Evolutionary conservation across 2,797 vertebrate genomes (phyloP).

Genomic region (Phoeniculus purpureus): DNA sequence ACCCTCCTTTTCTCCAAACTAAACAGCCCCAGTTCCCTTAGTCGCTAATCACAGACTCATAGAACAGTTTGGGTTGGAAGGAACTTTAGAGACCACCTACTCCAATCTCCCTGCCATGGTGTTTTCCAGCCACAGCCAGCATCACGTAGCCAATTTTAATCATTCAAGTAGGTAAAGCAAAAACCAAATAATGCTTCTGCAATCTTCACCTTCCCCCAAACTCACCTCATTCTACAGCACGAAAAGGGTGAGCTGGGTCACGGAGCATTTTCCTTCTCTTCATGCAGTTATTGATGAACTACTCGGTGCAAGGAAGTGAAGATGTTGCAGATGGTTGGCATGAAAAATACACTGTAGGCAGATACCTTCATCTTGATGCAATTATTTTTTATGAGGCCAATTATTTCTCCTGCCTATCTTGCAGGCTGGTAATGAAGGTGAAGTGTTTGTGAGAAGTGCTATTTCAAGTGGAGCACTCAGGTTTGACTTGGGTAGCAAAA

Average conservation of each 20-base stretch:
- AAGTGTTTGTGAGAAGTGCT: constrained; percentile 34
- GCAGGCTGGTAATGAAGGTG: constrained; percentile 48
- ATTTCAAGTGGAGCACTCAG: constrained; percentile 4
- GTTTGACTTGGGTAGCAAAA: background rate
- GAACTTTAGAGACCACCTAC: too few relatives aligned
- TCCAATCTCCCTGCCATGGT: too few relatives aligned
- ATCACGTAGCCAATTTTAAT: background rate
- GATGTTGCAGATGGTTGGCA: constrained; percentile 38
- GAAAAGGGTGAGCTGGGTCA: background rate
- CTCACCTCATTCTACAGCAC: background rate
- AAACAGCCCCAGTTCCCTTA: too few relatives aligned
- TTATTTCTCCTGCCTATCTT: constrained; percentile 46
- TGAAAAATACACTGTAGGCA: background rate
- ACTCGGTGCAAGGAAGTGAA: background rate
- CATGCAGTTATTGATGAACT: background rate
- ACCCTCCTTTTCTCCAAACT: too few relatives aligned
- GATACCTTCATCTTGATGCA: constrained; percentile 17
- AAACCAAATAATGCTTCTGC: background rate
- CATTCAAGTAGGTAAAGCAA: background rate
- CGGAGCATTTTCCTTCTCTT: background rate
- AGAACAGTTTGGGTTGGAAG: too few relatives aligned
- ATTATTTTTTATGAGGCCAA: constrained; percentile 49
- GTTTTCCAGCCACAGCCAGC: too few relatives aligned
- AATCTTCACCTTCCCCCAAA: background rate
- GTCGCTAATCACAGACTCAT: too few relatives aligned